Percentiles rank a stretch among this genome's conserved stretches.
Conservation (phyloP, 2,113 vertebrate species). For the Hystrix cristata region DNA sequence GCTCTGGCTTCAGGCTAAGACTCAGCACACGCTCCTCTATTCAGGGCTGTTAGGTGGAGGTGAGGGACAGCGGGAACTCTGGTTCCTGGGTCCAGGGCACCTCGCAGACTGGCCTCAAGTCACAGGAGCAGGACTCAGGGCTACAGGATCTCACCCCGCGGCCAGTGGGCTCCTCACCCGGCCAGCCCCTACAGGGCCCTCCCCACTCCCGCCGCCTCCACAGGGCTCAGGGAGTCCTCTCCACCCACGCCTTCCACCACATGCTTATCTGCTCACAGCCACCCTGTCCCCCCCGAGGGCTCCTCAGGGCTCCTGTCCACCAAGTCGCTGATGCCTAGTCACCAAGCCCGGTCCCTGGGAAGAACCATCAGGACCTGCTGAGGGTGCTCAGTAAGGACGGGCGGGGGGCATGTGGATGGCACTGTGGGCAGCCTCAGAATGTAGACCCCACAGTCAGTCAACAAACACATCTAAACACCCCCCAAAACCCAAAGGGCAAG, state of each 20-base stretch:
- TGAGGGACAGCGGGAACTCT: too few relatives aligned
- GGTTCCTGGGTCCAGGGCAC: too few relatives aligned
- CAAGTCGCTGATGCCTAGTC: background rate
- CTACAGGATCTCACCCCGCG: too few relatives aligned
- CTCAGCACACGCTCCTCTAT: too few relatives aligned
- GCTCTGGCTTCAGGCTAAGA: too few relatives aligned
- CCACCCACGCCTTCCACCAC: background rate
- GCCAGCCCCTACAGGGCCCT: background rate
- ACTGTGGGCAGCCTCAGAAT: background rate
- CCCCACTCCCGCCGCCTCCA: background rate
- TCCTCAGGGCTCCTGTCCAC: background rate
- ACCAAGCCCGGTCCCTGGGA: background rate
- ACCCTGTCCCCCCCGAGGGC: background rate
- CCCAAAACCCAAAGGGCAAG: background rate
- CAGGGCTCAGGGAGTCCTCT: background rate
- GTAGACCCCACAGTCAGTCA: background rate
- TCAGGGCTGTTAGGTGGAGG: too few relatives aligned
- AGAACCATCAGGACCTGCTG: background rate
- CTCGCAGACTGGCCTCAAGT: too few relatives aligned
- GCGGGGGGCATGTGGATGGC: background rate
- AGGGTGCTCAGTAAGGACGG: background rate
- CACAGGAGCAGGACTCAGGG: too few relatives aligned
- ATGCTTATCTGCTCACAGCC: background rate
- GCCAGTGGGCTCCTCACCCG: background rate
- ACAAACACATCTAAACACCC: background rate